Evolutionary conservation across 2,797 vertebrate genomes (phyloP).

Genomic region (Hapalemur alaotrensis): DNA sequence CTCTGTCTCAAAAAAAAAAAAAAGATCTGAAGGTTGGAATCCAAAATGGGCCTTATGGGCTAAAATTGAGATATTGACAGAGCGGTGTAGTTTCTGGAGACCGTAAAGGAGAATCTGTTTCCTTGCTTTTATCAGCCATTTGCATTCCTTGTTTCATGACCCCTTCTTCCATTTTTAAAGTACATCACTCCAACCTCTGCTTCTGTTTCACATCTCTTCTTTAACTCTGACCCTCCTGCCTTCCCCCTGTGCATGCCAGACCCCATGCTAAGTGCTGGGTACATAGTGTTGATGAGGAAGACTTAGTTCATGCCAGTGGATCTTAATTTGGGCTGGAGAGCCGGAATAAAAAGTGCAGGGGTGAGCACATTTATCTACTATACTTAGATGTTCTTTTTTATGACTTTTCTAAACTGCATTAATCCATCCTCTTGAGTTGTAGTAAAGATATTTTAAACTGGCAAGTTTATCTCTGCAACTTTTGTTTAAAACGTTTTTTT

Average conservation of each 20-base stretch:
- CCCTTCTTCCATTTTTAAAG: not conserved
- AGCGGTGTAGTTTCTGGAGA: not conserved
- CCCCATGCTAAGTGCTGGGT: not conserved
- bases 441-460: slow-evolving; percentile 22
- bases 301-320: not conserved
- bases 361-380: not conserved
- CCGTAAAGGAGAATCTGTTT: not conserved
- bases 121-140: not conserved
- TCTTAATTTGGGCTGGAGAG: not conserved
- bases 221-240: not conserved
- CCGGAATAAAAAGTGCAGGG: not conserved
- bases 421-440: not conserved
- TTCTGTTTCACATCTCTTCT: not conserved
- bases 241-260: not conserved
- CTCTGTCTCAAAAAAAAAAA: too few species aligned
- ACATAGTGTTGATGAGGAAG: not conserved
- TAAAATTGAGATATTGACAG: not conserved
- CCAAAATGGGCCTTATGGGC: not conserved
- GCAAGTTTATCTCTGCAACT: not conserved
- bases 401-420: not conserved
- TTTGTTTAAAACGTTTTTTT: not conserved
- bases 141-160: not conserved
- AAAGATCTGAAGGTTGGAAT: not conserved
- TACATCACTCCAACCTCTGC: not conserved
- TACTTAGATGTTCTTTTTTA: not conserved